These are phyloP conservation scores for Melopsittacus undulatus DNA, from an alignment of 2,797 vertebrate genomes.

Conservation along the genomic window DNA sequence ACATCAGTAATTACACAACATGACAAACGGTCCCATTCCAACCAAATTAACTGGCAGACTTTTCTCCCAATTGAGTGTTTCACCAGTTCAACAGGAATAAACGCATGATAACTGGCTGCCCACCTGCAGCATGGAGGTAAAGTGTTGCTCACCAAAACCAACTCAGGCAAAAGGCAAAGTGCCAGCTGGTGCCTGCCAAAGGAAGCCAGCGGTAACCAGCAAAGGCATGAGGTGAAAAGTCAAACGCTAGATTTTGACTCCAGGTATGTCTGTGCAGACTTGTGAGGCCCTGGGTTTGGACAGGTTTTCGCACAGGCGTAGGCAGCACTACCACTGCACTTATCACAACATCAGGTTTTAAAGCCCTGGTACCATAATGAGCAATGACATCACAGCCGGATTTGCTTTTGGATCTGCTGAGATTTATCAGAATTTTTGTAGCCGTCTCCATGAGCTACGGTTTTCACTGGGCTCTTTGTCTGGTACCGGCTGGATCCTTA, in stretches of 20 bases:
- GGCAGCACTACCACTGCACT: background rate
- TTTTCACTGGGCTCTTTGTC: slow-evolving; percentile 26
- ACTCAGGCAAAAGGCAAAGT: background rate
- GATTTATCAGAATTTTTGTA: slow-evolving; percentile 37
- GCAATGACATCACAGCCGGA: background rate
- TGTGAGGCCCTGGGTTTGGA: background rate
- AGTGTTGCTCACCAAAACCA: background rate
- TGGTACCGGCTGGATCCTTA: background rate
- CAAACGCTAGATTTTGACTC: background rate
- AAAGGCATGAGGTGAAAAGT: background rate
- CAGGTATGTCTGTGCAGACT: background rate
- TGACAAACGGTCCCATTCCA: background rate
- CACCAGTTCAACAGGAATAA: background rate
- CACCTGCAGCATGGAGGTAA: background rate
- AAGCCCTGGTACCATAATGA: background rate
- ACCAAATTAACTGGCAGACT: background rate
- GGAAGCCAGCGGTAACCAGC: background rate
- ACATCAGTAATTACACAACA: background rate
- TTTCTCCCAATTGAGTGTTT: background rate
- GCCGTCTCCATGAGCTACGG: background rate
- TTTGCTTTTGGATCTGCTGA: slow-evolving; percentile 6
- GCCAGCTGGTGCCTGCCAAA: background rate
- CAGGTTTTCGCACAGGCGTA: background rate
- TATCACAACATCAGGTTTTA: slow-evolving; percentile 1
- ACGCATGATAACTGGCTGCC: background rate